Evolutionary conservation across 2,113 vertebrate species (phyloP), one percentile per base, ranked within the genome.

Genomic region (Corythoichthys haematopterus): DNA sequence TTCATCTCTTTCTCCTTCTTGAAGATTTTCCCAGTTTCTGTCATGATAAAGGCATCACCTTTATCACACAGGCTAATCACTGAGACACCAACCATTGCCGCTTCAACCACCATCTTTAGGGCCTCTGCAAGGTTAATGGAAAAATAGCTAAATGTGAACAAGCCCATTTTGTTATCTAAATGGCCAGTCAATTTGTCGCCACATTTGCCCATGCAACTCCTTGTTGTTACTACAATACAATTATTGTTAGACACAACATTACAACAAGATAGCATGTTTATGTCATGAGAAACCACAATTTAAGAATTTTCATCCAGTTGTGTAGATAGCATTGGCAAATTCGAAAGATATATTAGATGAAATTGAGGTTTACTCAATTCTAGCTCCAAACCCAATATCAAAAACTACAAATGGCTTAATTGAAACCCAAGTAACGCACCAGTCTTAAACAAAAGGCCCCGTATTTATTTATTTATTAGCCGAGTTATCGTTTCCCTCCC

Each of bases 1-100:
- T 99, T 98, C 91, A 98, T 97, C 48, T 98, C 96, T 40, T 99
- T 98, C 65, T 98, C 97, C 89, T 94, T 98, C 84, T 98, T 99
- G 89, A 98, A 98, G 72, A 99, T 95, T 84, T 97, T 99, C 37
- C 93, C 93, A 0, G 95, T 98, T 88, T 98, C 96, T 8, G 93
- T 89, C 91, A 93, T 92, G 78, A 99, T 95, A 91, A 95, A 92
- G 78, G 92, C 87, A 3, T 99, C 97, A 2, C 97, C 97, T 79
- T 94, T 98, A 82, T 94, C 93, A 37, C 97, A 98, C 48, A 98
- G 88, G 80, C 90, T 93, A 64, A 98, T 88, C 20, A 97, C 94
- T 0, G 96, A 95, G 0, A 92, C 90, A 7, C 94, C 96, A 0
- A 92, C 77, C 40, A 78, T 87, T 0, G 95, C 93, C 3, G 93